Evolutionary conservation across 1,140 invertebrate species (phyloP).

Genomic region (Leguminivora glycinivorella): DNA sequence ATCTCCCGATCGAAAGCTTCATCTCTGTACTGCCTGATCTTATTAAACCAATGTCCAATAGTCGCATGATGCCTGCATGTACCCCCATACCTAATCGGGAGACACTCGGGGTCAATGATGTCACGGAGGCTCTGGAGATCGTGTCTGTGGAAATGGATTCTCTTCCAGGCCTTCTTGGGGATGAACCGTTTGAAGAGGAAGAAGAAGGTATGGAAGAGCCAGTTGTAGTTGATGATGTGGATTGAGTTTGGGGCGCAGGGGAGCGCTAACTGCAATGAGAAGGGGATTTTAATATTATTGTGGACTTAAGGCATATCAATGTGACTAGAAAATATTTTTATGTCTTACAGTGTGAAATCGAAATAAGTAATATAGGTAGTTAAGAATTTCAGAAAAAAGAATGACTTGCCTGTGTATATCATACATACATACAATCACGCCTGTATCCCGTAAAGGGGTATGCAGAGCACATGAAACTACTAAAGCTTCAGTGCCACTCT

Average conservation of each 20-base stretch:
- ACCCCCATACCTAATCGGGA: constrained; percentile 87
- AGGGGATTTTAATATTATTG: background rate
- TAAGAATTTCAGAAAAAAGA: no score
- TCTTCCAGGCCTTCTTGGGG: constrained; percentile 81
- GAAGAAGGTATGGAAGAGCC: constrained; percentile 87
- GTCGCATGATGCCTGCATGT: constrained; percentile 53
- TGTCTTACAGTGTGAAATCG: no score
- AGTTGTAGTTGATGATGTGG: constrained; percentile 88
- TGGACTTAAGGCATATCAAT: no score
- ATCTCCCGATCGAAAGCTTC: constrained; percentile 65
- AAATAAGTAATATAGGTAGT: no score
- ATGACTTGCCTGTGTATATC: no score
- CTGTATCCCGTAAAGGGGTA: no score
- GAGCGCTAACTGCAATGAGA: constrained; percentile 80
- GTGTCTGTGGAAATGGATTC: constrained; percentile 85
- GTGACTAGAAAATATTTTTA: no score
- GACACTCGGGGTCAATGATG: constrained; percentile 81
- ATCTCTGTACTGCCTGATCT: constrained; percentile 66
- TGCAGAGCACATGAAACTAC: no score
- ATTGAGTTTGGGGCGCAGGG: constrained; percentile 85
- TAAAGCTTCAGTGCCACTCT: no score
- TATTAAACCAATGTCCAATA: constrained; percentile 52
- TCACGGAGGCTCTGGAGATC: constrained; percentile 83
- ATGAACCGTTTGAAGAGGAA: constrained; percentile 88
- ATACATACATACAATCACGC: no score